Evolutionary conservation across 2,888 invertebrate species (phyloP), one percentile per base, ranked within the genome.

Genomic region (Parnassius mnemosyne): DNA sequence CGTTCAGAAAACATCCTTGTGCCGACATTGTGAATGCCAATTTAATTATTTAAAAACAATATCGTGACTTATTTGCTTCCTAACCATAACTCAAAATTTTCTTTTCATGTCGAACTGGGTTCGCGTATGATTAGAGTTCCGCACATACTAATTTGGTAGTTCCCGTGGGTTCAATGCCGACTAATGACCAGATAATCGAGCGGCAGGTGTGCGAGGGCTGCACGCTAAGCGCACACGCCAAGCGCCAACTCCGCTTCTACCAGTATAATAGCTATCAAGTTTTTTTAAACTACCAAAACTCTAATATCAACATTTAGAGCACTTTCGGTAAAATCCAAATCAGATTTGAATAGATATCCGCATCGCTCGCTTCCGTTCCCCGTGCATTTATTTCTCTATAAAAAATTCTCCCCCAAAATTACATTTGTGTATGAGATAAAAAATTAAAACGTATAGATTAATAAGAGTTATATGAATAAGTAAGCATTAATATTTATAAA

Each of bases 201-300:
- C 71, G 74, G 85, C 89, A 88, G 88, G 85, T 88, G 87, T 73
- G 70, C 83, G 76, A 76, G 68, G 67, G 73, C 74, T 77, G 72
- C 86, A 87, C 87, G 86, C 84, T 76, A 83, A 70, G 75, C 80
- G 87, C 87, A 83, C 87, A 87, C 85, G 86, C 85, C 86, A 83
- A 79, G 74, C 75, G 72, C 71, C 72, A 58, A 61, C 53, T 58
- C 57, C 62, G 60, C 56, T 63, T 58, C 54, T 60, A 13, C 49
- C 49, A 49, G 58, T 60, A 59, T 47, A 47, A 64, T 60, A 64
- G 53, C 54, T 57, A 53, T 54, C 50, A 53, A 44, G 52, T 61
- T 61, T 65, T 61, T 59, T 10, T 55, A 20, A 3, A 2, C 34
- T 41, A 54, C 41, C 61, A 61, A 57, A 64, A 61, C 64, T 56